Evolutionary conservation across 2,797 vertebrate genomes (phyloP).

Genomic region (Rhinophrynus dorsalis): DNA sequence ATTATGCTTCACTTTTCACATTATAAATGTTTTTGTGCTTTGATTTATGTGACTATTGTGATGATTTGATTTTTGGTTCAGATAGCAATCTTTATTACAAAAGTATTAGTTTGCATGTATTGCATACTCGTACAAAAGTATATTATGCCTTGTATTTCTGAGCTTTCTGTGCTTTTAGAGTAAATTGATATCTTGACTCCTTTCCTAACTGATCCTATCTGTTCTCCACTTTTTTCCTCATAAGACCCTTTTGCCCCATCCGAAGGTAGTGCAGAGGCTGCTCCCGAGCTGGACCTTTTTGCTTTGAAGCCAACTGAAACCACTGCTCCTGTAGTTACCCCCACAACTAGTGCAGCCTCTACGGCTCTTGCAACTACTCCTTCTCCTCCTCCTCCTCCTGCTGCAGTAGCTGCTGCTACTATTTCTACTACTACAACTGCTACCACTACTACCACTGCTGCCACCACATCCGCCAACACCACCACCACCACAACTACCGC

Average conservation of each 20-base stretch:
- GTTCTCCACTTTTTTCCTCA: constrained; percentile 71
- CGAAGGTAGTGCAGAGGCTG: constrained; percentile 90
- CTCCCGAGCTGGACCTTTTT: constrained; percentile 96
- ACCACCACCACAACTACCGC: constrained; percentile 67
- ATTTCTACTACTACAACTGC: constrained; percentile 71
- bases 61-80: too few relatives aligned
- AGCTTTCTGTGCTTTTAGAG: not conserved
- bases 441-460: constrained; percentile 64
- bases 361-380: constrained; percentile 75
- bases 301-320: constrained; percentile 92
- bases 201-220: constrained; percentile 64
- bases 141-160: too few relatives aligned
- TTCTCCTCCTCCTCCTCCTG: constrained; percentile 77
- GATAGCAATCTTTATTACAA: too few relatives aligned
- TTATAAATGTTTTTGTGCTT: too few relatives aligned
- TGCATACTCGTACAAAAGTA: too few relatives aligned
- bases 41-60: too few relatives aligned
- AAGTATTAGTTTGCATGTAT: too few relatives aligned
- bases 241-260: constrained; percentile 98
- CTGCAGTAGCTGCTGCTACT: constrained; percentile 68
- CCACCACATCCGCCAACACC: constrained; percentile 45
- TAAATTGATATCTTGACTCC: constrained; percentile 54
- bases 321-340: constrained; percentile 80
- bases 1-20: too few relatives aligned
- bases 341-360: constrained; percentile 78